A percentile compares a stretch with the other conserved stretches of the same genome.
Conservation (phyloP, 2,797 vertebrate species). For the Dallia pectoralis region DNA sequence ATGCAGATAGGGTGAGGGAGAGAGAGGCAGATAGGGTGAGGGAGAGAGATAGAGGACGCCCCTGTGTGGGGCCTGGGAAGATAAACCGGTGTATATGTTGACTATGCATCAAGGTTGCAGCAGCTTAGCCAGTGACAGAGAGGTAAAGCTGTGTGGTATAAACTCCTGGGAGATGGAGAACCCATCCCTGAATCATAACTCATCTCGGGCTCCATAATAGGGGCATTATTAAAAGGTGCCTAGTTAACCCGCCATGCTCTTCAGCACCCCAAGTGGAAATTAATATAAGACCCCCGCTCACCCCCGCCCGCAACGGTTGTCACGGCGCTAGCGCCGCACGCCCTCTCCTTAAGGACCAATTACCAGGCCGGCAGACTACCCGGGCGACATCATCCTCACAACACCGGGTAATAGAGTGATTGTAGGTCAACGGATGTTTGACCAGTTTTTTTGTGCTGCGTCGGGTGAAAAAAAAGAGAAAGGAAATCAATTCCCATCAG, state of each 20-base stretch:
- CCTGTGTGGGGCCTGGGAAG: slow-evolving; percentile 56
- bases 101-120: not conserved
- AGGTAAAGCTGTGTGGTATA: slow-evolving; percentile 51
- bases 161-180: slow-evolving; percentile 59
- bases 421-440: slow-evolving; percentile 54
- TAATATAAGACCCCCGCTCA: slow-evolving; percentile 53
- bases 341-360: slow-evolving; percentile 61
- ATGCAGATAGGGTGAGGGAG: no score
- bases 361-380: slow-evolving; percentile 54
- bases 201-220: slow-evolving; percentile 64
- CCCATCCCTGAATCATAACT: slow-evolving; percentile 68
- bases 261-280: slow-evolving; percentile 66
- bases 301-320: slow-evolving; percentile 45
- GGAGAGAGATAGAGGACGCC: slow-evolving; percentile 53
- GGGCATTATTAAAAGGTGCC: slow-evolving; percentile 71
- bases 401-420: slow-evolving; percentile 61
- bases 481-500: slow-evolving; percentile 50
- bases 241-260: slow-evolving; percentile 68
- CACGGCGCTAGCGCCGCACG: slow-evolving; percentile 51
- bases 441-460: slow-evolving; percentile 37
- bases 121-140: slow-evolving; percentile 1
- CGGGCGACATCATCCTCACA: slow-evolving; percentile 57
- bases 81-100: slow-evolving; percentile 68
- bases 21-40: no score
- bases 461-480: slow-evolving; percentile 8